phyloP scores from a whole-genome alignment of 2,888 invertebrate species.

The Gastracanthus pulcherrimus region DNA sequence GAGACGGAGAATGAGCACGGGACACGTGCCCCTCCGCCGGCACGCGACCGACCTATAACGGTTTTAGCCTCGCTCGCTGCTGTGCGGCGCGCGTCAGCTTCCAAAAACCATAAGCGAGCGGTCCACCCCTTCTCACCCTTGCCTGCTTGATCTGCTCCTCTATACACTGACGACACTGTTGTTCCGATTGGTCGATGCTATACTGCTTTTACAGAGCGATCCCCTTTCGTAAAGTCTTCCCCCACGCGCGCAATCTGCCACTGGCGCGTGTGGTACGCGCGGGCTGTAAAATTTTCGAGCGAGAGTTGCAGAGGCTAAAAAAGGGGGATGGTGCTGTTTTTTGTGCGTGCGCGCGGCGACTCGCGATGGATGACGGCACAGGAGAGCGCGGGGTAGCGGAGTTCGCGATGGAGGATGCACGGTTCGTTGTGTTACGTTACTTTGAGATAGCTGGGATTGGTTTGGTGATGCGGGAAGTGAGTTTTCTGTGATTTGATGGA shows the following conservation, averaged over 20 bases:
- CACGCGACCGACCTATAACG: slow-evolving; percentile 77
- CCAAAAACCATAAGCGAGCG: too few species aligned
- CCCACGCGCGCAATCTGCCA: slow-evolving; percentile 40
- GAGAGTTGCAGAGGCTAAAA: background rate
- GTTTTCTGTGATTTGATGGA: too few species aligned
- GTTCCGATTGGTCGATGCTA: slow-evolving; percentile 68
- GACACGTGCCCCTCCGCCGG: slow-evolving; percentile 73
- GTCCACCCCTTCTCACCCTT: slow-evolving; percentile 75
- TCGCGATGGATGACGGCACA: slow-evolving; percentile 17
- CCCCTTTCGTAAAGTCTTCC: too few species aligned
- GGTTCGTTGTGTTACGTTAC: too few species aligned
- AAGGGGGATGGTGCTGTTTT: background rate
- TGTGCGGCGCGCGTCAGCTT: too few species aligned
- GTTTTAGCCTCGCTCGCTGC: slow-evolving; percentile 67
- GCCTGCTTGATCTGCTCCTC: too few species aligned
- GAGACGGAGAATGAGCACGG: slow-evolving; percentile 17
- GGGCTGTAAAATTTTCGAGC: slow-evolving; percentile 19
- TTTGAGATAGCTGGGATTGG: too few species aligned
- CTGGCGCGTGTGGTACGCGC: slow-evolving; percentile 9
- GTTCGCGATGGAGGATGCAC: too few species aligned
- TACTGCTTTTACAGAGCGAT: too few species aligned
- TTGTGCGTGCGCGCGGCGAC: background rate
- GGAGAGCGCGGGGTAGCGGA: background rate
- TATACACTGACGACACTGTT: too few species aligned
- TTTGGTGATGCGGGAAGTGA: too few species aligned